Conservation (phyloP, 2,113 vertebrate species). For the Nesogale talazaci region DNA sequence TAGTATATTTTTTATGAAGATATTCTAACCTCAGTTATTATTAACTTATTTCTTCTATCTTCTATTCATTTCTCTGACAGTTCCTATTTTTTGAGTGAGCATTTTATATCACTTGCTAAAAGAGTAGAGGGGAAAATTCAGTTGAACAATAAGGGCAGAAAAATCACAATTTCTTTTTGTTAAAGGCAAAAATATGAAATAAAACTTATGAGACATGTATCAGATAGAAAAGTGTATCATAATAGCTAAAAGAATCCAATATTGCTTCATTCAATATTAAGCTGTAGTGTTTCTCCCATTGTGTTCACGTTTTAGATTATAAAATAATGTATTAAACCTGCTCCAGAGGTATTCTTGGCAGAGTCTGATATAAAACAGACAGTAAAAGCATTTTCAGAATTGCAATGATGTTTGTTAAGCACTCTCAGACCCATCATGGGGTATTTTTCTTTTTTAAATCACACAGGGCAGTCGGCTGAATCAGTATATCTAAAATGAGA, state of each 20-base stretch:
- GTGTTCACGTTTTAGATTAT: conserved; percentile 60
- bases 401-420: conserved; percentile 60
- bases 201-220: conserved; percentile 48
- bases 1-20: not conserved
- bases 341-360: conserved; percentile 51
- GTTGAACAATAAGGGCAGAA: not conserved
- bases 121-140: not conserved
- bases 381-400: conserved; percentile 65
- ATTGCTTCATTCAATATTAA: conserved; percentile 56
- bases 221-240: conserved; percentile 45
- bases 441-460: conserved; percentile 64
- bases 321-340: conserved; percentile 42
- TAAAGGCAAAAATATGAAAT: conserved; percentile 62
- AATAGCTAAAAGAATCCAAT: conserved; percentile 57
- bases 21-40: not conserved
- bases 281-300: conserved; percentile 18
- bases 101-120: conserved; percentile 34
- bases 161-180: conserved; percentile 31
- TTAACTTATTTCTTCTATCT: not conserved
- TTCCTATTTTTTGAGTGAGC: not conserved
- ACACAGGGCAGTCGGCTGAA: not conserved
- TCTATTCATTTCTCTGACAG: not conserved
- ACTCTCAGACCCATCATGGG: conserved; percentile 15
- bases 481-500: conserved; percentile 46
- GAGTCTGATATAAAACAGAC: conserved; percentile 60